phyloP scores from a whole-genome alignment of 2,888 invertebrate species.

The Fissipunctia ypsillon region DNA sequence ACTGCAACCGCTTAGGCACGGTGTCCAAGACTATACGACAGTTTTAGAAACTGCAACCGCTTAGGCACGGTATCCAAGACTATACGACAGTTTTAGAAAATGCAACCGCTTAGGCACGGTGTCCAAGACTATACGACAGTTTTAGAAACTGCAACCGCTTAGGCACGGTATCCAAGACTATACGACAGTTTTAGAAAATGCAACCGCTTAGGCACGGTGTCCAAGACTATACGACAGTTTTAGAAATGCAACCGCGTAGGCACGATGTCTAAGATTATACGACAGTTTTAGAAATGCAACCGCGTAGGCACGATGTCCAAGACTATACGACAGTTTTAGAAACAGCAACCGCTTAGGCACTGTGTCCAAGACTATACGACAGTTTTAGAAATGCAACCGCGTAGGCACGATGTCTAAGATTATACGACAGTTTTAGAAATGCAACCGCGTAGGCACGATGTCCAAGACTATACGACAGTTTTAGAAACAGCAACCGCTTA shows the following conservation, averaged over 20 bases:
- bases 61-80: not conserved
- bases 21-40: not conserved
- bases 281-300: not conserved
- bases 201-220: not conserved
- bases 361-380: not conserved
- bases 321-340: not conserved
- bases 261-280: not conserved
- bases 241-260: not conserved
- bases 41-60: not conserved
- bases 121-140: not conserved
- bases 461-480: not conserved
- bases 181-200: not conserved
- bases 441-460: not conserved
- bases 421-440: not conserved
- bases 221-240: not conserved
- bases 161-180: not conserved
- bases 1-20: not conserved
- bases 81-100: not conserved
- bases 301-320: not conserved
- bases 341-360: not conserved
- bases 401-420: not conserved
- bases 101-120: not conserved
- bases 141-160: not conserved
- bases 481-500: not conserved
- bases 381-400: not conserved